A percentile compares a stretch with the other conserved stretches of the same genome.
Conservation (phyloP, 1,140 invertebrate genomes). For the Hermetia illucens region DNA sequence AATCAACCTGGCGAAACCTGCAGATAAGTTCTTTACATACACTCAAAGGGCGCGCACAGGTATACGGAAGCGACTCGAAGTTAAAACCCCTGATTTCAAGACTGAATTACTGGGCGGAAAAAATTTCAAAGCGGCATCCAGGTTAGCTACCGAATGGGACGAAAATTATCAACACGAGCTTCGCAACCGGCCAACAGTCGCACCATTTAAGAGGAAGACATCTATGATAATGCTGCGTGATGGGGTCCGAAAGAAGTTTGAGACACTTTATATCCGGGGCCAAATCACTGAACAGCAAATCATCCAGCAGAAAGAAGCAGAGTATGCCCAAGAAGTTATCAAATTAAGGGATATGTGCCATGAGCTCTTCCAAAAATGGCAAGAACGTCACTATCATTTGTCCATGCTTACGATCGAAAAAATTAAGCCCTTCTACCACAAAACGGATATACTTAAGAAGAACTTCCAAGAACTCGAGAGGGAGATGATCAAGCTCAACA, state of each 20-base stretch:
- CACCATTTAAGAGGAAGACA: slow-evolving; percentile 21
- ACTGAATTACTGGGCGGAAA: neutral
- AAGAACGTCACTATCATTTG: neutral
- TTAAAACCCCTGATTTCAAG: slow-evolving; percentile 1
- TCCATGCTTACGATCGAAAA: neutral
- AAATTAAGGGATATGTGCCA: neutral
- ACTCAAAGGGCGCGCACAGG: slow-evolving; percentile 18
- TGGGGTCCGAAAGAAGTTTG: slow-evolving; percentile 24
- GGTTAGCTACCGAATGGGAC: slow-evolving; percentile 25
- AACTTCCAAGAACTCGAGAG: slow-evolving; percentile 12
- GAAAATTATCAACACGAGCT: slow-evolving; percentile 25
- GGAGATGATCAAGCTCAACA: slow-evolving; percentile 20
- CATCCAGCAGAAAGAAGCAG: slow-evolving; percentile 14
- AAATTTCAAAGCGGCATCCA: slow-evolving; percentile 11
- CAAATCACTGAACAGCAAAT: slow-evolving; percentile 12
- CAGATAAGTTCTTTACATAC: slow-evolving; percentile 22
- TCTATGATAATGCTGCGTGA: slow-evolving; percentile 18
- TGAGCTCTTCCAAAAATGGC: neutral
- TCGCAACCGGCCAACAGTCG: slow-evolving; percentile 19
- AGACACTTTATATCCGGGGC: slow-evolving; percentile 9
- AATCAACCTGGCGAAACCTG: slow-evolving; percentile 11
- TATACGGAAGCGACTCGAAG: slow-evolving; percentile 19
- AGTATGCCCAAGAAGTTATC: slow-evolving; percentile 1
- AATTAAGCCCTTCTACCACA: neutral
- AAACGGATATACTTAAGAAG: neutral